These are phyloP conservation scores for Tachina grossa DNA, from an alignment of 2,888 invertebrate genomes.

Conservation along the genomic window DNA sequence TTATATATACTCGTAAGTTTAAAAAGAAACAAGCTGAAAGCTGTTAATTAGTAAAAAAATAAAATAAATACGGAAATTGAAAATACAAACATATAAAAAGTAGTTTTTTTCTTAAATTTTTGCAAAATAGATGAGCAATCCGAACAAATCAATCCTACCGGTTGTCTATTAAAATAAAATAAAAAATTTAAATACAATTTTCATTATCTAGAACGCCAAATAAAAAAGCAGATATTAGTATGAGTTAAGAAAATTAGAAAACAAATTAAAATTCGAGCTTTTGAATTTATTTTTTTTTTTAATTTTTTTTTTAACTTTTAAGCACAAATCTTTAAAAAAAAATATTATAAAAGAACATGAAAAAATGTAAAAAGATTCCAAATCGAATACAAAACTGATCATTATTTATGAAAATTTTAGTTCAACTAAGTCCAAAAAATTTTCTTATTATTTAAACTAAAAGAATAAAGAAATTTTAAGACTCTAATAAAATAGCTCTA, in stretches of 20 bases:
- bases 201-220: background rate
- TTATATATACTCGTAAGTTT: no score
- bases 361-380: background rate
- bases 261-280: background rate
- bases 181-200: background rate
- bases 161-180: background rate
- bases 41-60: no score
- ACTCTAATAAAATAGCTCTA: constrained; percentile 15
- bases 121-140: no score
- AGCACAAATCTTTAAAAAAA: constrained; percentile 2
- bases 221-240: background rate
- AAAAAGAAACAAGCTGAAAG: no score
- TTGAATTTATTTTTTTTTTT: background rate
- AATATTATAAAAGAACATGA: background rate
- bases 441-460: background rate
- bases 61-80: no score
- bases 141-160: no score
- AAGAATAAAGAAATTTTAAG: background rate
- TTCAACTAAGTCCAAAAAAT: background rate
- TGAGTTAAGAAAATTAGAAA: background rate
- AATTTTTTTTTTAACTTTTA: background rate
- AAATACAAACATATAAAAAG: no score
- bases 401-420: no score
- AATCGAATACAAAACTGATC: no score
- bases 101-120: no score